Evolutionary conservation across 2,113 vertebrate genomes (phyloP), one percentile per base, ranked within the genome.

Genomic region (Ptilonorhynchus violaceus): DNA sequence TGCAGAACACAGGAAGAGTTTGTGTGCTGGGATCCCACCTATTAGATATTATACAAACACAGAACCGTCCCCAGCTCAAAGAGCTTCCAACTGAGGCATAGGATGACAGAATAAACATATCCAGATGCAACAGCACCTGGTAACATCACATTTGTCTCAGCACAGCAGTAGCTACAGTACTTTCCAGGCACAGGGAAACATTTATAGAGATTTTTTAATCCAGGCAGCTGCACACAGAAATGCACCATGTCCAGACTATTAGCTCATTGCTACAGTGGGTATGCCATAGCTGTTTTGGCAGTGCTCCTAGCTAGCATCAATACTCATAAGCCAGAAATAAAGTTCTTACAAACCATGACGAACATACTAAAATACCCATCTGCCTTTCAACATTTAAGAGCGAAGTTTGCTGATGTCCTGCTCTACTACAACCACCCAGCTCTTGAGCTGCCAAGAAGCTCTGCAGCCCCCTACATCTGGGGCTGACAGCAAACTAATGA

Each of bases 301-400:
- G 68, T 13, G 19, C 24, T 80, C 39, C 42, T n/a, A 60, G n/a
- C 22, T 63, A 31, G 13, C 33, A 31, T 28, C 67, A 63, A 28
- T 27, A 79, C 5, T 13, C 7, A 4, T 16, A 93, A 88, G 6
- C 18, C 53, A 83, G 67, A 92, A 90, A 88, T 21, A 59, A 79
- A 72, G 28, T 44, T 79, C 37, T n/a, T 63, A n/a, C 5, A 31
- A 75, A 69, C 37, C 9, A 49, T 6, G 23, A 66, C 0, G 0
- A 77, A 52, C 35, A 47, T 5, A 63, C 22, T 24, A 22, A 90
- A 90, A 66, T 23, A 88, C 13, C 7, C 17, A 20, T 46, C 47
- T 58, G 42, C 11, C 16, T 76, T 60, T 72, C 30, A 39, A 22
- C 15, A 39, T 56, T 35, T 39, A 35, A 77, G 70, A 55, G 37